Conservation (phyloP, 2,113 vertebrate species). For the Glaucidium brasilianum region DNA sequence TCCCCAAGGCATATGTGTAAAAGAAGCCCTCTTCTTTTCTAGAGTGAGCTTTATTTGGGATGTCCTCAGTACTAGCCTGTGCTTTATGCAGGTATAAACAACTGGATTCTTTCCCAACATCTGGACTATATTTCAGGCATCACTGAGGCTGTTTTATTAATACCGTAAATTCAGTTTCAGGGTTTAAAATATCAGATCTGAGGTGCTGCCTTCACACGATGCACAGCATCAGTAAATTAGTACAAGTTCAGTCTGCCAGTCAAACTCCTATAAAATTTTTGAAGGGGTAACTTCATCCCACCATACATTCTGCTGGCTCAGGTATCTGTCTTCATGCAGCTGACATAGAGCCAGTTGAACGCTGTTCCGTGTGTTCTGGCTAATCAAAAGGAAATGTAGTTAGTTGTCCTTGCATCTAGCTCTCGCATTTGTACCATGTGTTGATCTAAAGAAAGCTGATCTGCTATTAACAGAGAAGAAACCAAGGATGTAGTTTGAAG, state of each 20-base stretch:
- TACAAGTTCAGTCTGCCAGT: not conserved
- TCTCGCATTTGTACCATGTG: rapidly evolving
- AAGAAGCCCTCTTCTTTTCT: not conserved
- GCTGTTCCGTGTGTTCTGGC: not conserved
- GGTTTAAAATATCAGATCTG: not conserved
- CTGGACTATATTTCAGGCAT: not conserved
- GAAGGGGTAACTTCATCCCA: not conserved
- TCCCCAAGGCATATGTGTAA: not conserved
- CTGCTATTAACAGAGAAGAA: not conserved
- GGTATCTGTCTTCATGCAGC: not conserved
- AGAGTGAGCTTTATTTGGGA: not conserved
- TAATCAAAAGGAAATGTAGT: not conserved
- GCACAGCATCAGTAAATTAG: not conserved
- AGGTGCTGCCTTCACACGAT: not conserved
- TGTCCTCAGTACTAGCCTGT: not conserved
- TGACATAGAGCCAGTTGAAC: not conserved
- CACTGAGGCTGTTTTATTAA: rapidly evolving
- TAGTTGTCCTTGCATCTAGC: not conserved
- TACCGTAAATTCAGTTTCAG: not conserved
- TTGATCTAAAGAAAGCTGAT: not conserved
- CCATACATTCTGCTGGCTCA: not conserved
- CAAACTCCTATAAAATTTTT: not conserved
- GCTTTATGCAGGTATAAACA: not conserved
- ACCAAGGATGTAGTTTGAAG: not conserved
- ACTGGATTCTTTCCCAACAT: not conserved